Conservation (phyloP, 2,797 vertebrate genomes). For the Phalanger gymnotis region DNA sequence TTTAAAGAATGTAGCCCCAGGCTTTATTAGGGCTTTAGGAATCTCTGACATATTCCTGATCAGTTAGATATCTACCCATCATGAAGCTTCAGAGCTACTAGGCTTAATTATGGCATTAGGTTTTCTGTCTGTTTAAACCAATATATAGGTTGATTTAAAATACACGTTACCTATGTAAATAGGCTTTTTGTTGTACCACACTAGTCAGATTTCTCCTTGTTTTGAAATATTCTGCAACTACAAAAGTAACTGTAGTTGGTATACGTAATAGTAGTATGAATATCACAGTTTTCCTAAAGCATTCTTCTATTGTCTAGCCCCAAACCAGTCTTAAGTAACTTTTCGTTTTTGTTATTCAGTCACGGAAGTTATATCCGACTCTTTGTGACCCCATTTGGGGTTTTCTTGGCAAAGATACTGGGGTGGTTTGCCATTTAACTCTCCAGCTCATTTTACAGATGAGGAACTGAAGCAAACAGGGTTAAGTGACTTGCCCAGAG, state of each 20-base stretch:
- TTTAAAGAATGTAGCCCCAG: not conserved
- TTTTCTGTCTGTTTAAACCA: not conserved
- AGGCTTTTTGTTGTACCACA: not conserved
- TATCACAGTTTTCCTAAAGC: conserved; percentile 8
- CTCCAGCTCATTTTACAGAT: not conserved
- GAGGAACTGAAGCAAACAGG: not conserved
- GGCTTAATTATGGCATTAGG: not conserved
- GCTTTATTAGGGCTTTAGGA: not conserved
- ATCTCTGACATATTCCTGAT: not conserved
- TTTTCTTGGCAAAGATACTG: not conserved
- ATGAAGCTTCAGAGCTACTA: not conserved
- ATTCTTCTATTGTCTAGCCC: not conserved
- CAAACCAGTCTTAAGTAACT: not conserved
- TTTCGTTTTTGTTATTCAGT: not conserved
- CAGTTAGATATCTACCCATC: not conserved
- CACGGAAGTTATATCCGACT: not conserved
- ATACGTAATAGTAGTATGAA: conserved; percentile 17
- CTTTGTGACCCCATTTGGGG: not conserved
- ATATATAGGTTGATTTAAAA: not conserved
- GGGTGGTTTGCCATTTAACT: not conserved
- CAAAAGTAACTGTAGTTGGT: not conserved
- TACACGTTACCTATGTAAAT: not conserved
- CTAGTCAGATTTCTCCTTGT: not conserved
- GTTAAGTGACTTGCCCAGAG: not conserved
- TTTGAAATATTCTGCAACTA: conserved; percentile 3